Evolutionary conservation across 2,113 vertebrate species (phyloP).

Genomic region (Hippocampus abdominalis): DNA sequence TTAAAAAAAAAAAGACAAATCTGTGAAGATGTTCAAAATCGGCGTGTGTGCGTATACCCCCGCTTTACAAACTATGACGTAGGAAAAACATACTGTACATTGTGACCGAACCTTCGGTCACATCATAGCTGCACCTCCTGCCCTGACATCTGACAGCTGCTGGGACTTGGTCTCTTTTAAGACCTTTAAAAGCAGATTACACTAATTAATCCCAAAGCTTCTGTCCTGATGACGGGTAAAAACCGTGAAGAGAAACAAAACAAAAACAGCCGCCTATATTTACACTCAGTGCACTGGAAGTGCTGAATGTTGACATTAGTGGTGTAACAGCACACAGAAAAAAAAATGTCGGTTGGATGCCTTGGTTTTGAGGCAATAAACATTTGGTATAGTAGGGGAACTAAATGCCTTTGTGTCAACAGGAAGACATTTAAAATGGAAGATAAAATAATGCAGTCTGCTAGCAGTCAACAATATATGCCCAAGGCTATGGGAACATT

Average conservation of each 20-base stretch:
- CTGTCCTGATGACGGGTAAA: constrained; percentile 46
- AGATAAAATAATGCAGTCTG: background rate
- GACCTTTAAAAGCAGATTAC: constrained; percentile 62
- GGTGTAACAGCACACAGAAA: background rate
- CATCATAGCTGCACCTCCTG: constrained; percentile 19
- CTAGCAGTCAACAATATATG: background rate
- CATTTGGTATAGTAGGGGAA: background rate
- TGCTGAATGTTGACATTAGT: background rate
- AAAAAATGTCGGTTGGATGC: background rate
- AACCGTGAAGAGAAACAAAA: background rate
- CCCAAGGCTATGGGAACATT: constrained; percentile 53
- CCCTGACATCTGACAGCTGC: constrained; percentile 33
- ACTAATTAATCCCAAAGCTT: constrained; percentile 44
- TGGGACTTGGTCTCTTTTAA: constrained; percentile 51
- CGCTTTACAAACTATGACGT: constrained; percentile 1
- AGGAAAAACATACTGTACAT: background rate
- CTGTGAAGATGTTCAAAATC: background rate
- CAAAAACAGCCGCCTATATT: background rate
- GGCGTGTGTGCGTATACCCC: background rate
- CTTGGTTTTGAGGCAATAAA: background rate
- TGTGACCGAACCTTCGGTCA: background rate
- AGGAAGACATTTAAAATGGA: background rate
- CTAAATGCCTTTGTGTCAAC: background rate
- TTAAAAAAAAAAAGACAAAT: background rate
- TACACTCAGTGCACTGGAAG: background rate